Evolutionary conservation across 2,888 invertebrate species (phyloP).

Genomic region (Drosophila austrosaltans): DNA sequence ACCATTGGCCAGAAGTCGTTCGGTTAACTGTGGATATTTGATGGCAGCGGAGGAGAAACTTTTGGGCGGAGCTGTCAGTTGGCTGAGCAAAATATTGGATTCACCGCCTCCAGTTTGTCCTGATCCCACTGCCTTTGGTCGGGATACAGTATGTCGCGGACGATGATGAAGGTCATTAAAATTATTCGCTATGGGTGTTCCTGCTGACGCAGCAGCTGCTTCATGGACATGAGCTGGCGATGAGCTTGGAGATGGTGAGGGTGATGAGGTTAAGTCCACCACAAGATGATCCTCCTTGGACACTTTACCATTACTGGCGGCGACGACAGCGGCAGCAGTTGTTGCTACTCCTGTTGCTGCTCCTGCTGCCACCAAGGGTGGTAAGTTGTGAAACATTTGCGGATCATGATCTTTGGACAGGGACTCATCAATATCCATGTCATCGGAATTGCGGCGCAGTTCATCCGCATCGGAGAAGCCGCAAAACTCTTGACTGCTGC

Average conservation of each 20-base stretch:
- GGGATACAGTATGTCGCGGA: constrained; percentile 40
- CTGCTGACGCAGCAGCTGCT: neutral
- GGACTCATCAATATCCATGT: constrained; percentile 82
- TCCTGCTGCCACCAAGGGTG: constrained; percentile 29
- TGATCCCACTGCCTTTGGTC: neutral
- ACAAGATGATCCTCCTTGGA: constrained; percentile 34
- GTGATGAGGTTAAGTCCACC: constrained; percentile 82
- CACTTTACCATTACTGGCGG: constrained; percentile 56
- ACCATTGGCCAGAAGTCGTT: constrained; percentile 78
- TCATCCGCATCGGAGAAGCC: constrained; percentile 64
- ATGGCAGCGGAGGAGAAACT: constrained; percentile 49
- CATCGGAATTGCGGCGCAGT: constrained; percentile 80
- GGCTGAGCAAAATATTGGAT: constrained; percentile 70
- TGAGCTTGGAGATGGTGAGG: constrained; percentile 81
- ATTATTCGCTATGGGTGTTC: constrained; percentile 49
- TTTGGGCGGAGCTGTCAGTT: constrained; percentile 68
- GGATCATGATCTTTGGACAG: constrained; percentile 79
- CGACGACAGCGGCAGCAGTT: neutral
- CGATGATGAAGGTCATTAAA: constrained; percentile 30
- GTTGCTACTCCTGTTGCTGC: neutral
- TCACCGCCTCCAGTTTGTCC: constrained; percentile 47
- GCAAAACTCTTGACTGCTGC: constrained; percentile 72
- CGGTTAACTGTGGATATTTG: constrained; percentile 79
- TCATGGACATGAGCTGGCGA: constrained; percentile 60
- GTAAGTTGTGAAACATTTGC: constrained; percentile 80